These are phyloP conservation scores for Pedionomus torquatus DNA, from an alignment of 2,113 vertebrate species.

Conservation along the genomic window DNA sequence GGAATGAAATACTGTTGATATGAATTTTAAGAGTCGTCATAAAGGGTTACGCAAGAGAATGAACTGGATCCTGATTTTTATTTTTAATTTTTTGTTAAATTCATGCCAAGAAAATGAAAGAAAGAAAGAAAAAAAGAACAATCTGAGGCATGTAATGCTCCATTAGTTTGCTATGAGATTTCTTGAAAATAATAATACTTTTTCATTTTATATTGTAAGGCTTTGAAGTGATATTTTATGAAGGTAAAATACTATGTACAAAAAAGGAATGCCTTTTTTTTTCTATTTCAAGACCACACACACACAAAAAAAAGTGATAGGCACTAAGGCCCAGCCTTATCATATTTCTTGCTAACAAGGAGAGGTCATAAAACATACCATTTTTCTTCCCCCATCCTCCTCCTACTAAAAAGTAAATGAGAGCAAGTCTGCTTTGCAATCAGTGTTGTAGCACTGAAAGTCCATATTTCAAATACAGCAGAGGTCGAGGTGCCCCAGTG, in stretches of 20 bases:
- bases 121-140: background rate
- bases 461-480: background rate
- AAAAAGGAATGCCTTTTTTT: background rate
- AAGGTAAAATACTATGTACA: background rate
- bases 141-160: background rate
- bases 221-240: background rate
- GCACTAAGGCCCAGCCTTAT: background rate
- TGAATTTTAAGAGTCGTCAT: conserved; percentile 24
- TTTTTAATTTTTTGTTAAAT: background rate
- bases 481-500: background rate
- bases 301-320: background rate
- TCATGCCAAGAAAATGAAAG: background rate
- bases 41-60: conserved; percentile 20
- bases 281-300: background rate
- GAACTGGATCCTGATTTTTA: background rate
- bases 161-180: background rate
- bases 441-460: background rate
- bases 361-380: background rate
- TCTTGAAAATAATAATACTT: background rate
- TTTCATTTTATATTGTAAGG: background rate
- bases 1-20: background rate
- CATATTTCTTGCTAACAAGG: background rate
- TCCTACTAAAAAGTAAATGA: background rate
- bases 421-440: background rate
- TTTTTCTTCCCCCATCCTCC: background rate